Percentiles rank a stretch among this genome's conserved stretches.
Evolutionary conservation across 2,113 vertebrate genomes (phyloP).

Genomic region (Genyomyrus donnyi): DNA sequence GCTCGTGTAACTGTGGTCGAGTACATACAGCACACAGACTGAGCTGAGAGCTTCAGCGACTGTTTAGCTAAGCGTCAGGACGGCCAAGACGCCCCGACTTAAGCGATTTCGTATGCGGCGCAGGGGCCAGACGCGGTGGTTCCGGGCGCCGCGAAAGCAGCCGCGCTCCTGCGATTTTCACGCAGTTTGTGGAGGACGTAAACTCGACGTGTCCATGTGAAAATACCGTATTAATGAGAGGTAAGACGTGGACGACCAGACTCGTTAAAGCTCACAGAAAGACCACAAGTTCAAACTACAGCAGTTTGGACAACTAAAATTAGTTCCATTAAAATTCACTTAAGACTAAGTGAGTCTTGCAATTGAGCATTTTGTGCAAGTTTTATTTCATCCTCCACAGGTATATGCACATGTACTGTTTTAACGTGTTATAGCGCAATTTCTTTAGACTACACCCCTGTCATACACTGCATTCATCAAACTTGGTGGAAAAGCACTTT

Average conservation of each 20-base stretch:
- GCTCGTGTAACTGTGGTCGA: background rate
- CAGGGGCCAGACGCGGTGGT: background rate
- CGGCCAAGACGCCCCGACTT: background rate
- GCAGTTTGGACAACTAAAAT: background rate
- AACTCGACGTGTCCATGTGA: background rate
- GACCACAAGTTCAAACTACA: background rate
- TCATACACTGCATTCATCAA: background rate
- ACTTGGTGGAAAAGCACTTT: constrained; percentile 20
- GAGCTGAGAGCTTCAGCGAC: background rate
- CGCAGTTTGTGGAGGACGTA: background rate
- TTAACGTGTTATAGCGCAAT: background rate
- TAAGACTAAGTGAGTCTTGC: background rate
- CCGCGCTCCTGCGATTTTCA: background rate
- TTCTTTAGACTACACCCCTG: background rate
- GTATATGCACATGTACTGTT: constrained; percentile 1
- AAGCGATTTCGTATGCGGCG: background rate
- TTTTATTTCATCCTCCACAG: background rate
- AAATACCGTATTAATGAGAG: background rate
- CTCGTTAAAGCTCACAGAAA: background rate
- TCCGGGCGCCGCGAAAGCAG: background rate
- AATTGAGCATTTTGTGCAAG: background rate
- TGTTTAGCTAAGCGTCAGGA: background rate
- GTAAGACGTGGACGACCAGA: background rate
- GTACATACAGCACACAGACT: background rate
- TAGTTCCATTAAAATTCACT: background rate